Percentiles rank a stretch among this genome's conserved stretches.
phyloP scores from a whole-genome alignment of 2,113 vertebrate species.

The Halichoerus grypus region DNA sequence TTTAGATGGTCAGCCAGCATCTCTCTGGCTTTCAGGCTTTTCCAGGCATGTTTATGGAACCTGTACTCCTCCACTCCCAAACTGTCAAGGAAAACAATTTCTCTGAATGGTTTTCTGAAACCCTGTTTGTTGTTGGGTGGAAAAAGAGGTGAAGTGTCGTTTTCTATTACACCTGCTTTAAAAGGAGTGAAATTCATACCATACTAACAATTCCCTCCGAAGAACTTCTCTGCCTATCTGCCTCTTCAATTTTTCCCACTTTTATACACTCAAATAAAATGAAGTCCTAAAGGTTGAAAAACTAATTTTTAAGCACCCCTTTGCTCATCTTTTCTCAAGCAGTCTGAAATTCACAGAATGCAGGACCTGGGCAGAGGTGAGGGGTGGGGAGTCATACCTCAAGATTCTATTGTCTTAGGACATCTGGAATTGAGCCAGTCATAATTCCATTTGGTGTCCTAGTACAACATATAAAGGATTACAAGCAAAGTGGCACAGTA shows the following conservation, averaged over 20 bases:
- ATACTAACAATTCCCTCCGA: background rate
- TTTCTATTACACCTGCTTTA: background rate
- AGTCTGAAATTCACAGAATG: background rate
- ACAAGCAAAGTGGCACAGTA: constrained; percentile 69
- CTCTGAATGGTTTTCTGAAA: background rate
- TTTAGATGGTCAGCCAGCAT: background rate
- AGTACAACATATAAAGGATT: background rate
- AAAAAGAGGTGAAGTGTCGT: background rate
- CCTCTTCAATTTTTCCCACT: background rate
- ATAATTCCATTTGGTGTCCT: background rate
- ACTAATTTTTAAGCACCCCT: background rate
- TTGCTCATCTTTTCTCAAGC: background rate
- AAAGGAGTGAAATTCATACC: background rate
- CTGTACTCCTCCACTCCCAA: too few relatives aligned
- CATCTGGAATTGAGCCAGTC: background rate
- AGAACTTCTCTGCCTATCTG: background rate
- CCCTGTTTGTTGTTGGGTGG: background rate
- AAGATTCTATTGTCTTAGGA: background rate
- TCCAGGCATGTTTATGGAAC: too few relatives aligned
- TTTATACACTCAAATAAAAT: background rate
- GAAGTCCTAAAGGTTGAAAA: background rate
- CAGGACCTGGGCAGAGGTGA: fast-evolving
- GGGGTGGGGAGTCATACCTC: background rate
- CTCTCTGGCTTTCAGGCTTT: background rate
- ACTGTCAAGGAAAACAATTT: background rate